Evolutionary conservation across 2,113 vertebrate genomes (phyloP).

Genomic region (Perca fluviatilis): DNA sequence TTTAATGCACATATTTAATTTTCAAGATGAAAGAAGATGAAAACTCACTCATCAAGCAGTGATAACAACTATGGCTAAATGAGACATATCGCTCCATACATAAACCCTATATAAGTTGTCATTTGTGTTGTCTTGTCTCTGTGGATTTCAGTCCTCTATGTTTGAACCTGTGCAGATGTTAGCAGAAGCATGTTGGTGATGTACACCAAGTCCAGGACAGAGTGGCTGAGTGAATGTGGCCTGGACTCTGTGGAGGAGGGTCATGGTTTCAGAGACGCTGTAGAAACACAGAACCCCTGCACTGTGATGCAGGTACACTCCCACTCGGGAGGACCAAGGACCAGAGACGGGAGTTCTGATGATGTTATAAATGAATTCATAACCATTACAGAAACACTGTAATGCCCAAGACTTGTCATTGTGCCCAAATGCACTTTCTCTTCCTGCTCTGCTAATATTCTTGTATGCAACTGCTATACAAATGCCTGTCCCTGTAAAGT

Average conservation of each 20-base stretch:
- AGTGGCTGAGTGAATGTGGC: conserved; percentile 25
- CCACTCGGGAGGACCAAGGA: neutral
- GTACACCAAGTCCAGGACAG: neutral
- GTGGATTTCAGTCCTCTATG: neutral
- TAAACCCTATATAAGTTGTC: too few relatives aligned
- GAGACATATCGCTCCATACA: neutral
- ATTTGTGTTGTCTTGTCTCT: too few relatives aligned
- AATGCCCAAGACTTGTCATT: conserved; percentile 30
- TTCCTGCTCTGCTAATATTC: neutral
- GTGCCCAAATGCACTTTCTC: conserved; percentile 20
- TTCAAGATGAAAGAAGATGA: neutral
- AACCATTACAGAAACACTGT: neutral
- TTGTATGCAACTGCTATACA: conserved; percentile 11
- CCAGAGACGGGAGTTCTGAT: neutral
- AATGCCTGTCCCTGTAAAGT: neutral
- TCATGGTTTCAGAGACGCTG: neutral
- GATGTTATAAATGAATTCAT: conserved; percentile 24
- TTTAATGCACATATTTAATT: neutral
- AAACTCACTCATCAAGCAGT: neutral
- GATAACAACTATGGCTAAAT: too few relatives aligned
- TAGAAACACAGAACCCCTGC: conserved; percentile 13
- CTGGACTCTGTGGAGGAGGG: conserved; percentile 27
- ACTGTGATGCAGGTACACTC: conserved; percentile 17
- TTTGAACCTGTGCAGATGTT: neutral
- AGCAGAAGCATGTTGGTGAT: fast-evolving